A percentile compares a stretch with the other conserved stretches of the same genome.
Evolutionary conservation across 2,888 invertebrate genomes (phyloP).

Genomic region (Xanthorhoe spadicearia): DNA sequence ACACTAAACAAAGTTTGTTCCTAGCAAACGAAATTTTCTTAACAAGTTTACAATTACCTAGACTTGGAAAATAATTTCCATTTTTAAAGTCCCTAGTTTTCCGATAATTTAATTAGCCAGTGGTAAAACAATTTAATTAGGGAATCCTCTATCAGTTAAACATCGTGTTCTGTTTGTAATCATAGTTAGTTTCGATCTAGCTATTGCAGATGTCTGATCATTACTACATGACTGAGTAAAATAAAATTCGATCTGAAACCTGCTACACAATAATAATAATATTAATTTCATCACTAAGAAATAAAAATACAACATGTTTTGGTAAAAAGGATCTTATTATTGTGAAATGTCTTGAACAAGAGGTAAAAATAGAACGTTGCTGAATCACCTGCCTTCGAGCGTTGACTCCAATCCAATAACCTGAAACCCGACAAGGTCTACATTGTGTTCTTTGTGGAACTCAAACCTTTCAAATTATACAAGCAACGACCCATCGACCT

Average conservation of each 20-base stretch:
- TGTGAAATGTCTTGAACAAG: neutral
- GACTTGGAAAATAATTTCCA: neutral
- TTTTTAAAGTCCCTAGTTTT: neutral
- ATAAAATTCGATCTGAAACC: too few species aligned
- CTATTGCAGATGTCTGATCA: too few species aligned
- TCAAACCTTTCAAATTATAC: slow-evolving; percentile 12
- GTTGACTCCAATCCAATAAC: slow-evolving; percentile 22
- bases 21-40: slow-evolving; percentile 4
- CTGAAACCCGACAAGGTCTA: slow-evolving; percentile 13
- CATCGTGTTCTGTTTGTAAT: too few species aligned
- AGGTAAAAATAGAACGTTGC: slow-evolving; percentile 23
- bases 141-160: neutral
- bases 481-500: slow-evolving; percentile 5
- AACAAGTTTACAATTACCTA: neutral
- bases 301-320: too few species aligned
- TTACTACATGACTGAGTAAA: too few species aligned
- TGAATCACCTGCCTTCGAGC: slow-evolving; percentile 26
- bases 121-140: neutral
- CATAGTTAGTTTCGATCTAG: too few species aligned
- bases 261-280: too few species aligned
- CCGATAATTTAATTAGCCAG: neutral
- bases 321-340: neutral
- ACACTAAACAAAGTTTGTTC: slow-evolving; percentile 9
- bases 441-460: slow-evolving; percentile 17
- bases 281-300: too few species aligned